Base-by-base conservation (phyloP, 2,888 invertebrate genomes). In the Desoria tigrina region DNA sequence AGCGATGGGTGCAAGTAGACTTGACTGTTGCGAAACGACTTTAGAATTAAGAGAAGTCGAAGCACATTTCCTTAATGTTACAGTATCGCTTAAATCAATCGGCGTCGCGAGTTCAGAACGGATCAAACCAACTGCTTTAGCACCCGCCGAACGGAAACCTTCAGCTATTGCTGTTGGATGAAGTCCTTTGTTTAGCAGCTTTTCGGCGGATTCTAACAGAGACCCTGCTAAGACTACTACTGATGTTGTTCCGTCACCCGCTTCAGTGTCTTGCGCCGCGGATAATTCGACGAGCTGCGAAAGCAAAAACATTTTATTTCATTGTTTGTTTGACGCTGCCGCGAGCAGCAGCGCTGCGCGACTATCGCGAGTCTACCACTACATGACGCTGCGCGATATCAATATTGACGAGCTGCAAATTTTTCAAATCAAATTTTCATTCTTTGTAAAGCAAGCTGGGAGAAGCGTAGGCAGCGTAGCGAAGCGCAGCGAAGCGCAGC, bases 211-310 rank as follows among this genome's bases (percentile, higher is more conserved):
- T 81, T 98, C 96, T 61, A 99, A 83, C 57, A 99, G 81, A 72
- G 96, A 93, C 57, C 99, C 99, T 75, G 97, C 98, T 78, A 99
- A 88, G 6, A 99, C 92, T 11, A 98, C 98, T 61, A 99, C 99
- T 24, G 96, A 93, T 11, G 99, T 99, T 24, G 99, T 99, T 65
- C 99, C 99, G 84, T 99, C 99, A 54, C 99, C 99, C 77, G 99
- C 99, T 82, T 98, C 98, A 77, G 97, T 88, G 81, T 99, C 99
- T 83, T 98, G 99, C 21, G 99, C 98, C 78, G 94, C 91, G 1
- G 98, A 97, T 73, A 99, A 83, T 82, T 99, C 99, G 3, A 99
- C 99, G 79, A 99, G 84, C 94, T 94, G 79, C 61, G 84, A 14
- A 51, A 51, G 23, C 6, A 45, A 16, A 6, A 45, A 45, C n/a